Conservation (phyloP, 2,113 vertebrate genomes). For the Thalassoma bifasciatum region DNA sequence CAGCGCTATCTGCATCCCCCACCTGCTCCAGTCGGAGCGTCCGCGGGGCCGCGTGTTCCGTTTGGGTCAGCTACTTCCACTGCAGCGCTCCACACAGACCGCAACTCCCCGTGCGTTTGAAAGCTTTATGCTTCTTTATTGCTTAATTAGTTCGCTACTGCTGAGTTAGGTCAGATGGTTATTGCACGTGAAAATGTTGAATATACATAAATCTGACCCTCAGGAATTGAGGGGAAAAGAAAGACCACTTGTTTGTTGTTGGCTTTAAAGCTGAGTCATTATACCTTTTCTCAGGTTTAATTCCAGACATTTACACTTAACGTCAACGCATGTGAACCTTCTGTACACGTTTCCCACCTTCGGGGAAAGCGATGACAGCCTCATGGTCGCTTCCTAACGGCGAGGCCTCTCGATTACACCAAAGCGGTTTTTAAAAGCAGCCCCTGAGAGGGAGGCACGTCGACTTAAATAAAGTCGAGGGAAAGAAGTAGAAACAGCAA, state of each 20-base stretch:
- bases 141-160: not conserved
- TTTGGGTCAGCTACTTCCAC: constrained; percentile 12
- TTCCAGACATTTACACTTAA: too few species aligned
- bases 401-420: constrained; percentile 26
- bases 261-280: not conserved
- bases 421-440: constrained; percentile 27
- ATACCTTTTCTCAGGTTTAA: too few species aligned
- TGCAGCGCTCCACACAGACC: not conserved
- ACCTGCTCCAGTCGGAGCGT: constrained; percentile 14
- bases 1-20: constrained; percentile 20
- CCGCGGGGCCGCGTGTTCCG: constrained; percentile 2
- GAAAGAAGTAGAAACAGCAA: not conserved
- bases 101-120: not conserved
- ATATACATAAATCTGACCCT: not conserved
- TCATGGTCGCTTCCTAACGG: constrained; percentile 29
- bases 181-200: not conserved
- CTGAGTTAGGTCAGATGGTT: constrained; percentile 7
- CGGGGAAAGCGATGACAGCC: constrained; percentile 56
- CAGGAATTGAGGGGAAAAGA: too few species aligned
- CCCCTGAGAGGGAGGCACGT: not conserved
- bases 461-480: not conserved
- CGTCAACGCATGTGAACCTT: too few species aligned
- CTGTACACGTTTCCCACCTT: constrained; percentile 56
- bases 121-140: not conserved
- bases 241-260: not conserved